Conservation (phyloP, 2,113 vertebrate species). For the Percina caprodes region DNA sequence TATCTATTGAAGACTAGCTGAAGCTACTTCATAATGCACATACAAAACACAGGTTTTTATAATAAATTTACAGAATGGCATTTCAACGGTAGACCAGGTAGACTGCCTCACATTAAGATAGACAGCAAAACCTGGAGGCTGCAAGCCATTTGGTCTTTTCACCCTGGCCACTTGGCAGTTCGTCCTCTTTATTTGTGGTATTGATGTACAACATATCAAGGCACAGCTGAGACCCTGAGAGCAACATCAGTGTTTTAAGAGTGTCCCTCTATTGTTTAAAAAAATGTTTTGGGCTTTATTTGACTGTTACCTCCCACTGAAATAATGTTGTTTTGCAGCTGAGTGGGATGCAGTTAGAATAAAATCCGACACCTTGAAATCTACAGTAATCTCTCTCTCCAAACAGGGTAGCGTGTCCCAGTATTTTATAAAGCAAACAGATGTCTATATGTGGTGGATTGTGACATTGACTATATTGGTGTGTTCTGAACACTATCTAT, state of each 20-base stretch:
- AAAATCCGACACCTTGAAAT: background rate
- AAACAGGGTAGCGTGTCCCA: background rate
- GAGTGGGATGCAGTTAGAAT: slow-evolving; percentile 13
- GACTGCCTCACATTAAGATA: background rate
- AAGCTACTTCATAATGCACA: background rate
- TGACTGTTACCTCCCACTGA: slow-evolving; percentile 8
- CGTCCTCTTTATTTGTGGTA: slow-evolving; percentile 26
- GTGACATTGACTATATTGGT: background rate
- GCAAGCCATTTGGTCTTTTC: slow-evolving; percentile 19
- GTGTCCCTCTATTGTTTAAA: slow-evolving; percentile 1
- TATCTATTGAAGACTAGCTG: background rate
- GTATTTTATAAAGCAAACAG: slow-evolving; percentile 9
- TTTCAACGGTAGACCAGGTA: too few species aligned
- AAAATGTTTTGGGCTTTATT: background rate
- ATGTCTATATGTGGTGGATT: background rate
- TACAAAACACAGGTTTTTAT: background rate
- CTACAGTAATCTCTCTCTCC: background rate
- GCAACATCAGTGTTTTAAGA: slow-evolving; percentile 11
- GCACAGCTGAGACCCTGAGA: slow-evolving; percentile 15
- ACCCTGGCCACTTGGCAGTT: background rate
- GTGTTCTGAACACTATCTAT: background rate
- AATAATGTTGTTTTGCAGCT: slow-evolving; percentile 8
- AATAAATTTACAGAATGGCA: background rate
- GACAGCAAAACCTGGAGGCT: background rate
- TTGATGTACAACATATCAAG: background rate